Percentiles rank a stretch among this genome's conserved stretches.
Conservation (phyloP, 2,888 invertebrate species). For the Drosophila falleni region DNA sequence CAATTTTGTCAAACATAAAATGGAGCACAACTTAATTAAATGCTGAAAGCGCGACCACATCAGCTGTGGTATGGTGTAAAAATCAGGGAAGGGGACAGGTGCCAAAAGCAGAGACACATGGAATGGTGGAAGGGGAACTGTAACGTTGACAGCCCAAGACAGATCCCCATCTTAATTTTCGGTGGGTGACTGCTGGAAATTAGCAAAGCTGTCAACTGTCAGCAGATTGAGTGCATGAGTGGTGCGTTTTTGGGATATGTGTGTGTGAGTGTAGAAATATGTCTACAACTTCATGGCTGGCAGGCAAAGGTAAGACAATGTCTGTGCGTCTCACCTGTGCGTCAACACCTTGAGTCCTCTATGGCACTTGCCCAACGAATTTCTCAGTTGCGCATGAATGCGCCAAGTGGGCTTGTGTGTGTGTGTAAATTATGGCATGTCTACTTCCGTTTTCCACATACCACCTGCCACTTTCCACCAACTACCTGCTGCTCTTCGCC, state of each 20-base stretch:
- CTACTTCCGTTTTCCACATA: constrained; percentile 61
- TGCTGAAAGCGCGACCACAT: constrained; percentile 73
- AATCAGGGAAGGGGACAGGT: not conserved
- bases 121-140: not conserved
- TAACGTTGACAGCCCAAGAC: constrained; percentile 62
- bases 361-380: constrained; percentile 63
- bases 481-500: constrained; percentile 17
- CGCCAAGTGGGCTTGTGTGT: constrained; percentile 37
- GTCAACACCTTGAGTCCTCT: constrained; percentile 69
- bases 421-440: constrained; percentile 77
- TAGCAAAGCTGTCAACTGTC: constrained; percentile 81
- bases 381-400: constrained; percentile 47
- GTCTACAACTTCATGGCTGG: constrained; percentile 62
- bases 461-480: constrained; percentile 5
- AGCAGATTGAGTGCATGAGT: constrained; percentile 38
- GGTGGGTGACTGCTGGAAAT: constrained; percentile 67
- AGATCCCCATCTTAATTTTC: constrained; percentile 66
- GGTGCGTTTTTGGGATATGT: constrained; percentile 22
- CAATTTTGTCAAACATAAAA: constrained; percentile 78
- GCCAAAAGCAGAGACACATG: constrained; percentile 1
- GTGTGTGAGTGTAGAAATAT: constrained; percentile 45
- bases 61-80: constrained; percentile 46
- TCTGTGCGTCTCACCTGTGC: constrained; percentile 71
- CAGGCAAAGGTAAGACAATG: constrained; percentile 69
- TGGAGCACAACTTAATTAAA: constrained; percentile 81